These are phyloP conservation scores for Onychomys torridus DNA, from an alignment of 2,797 vertebrate genomes.

Conservation along the genomic window DNA sequence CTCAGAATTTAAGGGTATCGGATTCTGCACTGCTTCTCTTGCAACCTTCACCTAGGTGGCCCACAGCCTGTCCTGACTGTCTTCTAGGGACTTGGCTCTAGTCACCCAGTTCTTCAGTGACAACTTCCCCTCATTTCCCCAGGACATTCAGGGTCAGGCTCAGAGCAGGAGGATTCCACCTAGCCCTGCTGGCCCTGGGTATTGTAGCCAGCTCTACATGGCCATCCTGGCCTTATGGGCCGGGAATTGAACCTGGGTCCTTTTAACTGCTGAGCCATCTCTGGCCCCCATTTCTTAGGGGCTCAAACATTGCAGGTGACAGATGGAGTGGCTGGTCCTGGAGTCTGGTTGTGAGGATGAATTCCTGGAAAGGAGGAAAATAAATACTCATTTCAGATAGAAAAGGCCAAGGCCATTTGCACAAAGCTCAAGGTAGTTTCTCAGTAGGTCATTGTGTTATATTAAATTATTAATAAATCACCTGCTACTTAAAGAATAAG, in stretches of 20 bases:
- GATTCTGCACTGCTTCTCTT: not conserved
- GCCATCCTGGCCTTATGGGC: not conserved
- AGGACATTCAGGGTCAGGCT: not conserved
- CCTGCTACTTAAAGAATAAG: not conserved
- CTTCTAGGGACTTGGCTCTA: not conserved
- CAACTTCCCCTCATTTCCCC: not conserved
- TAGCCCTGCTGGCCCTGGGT: not conserved
- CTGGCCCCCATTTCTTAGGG: not conserved
- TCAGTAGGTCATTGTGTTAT: not conserved
- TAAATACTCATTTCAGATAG: not conserved
- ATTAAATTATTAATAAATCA: slow-evolving; percentile 39
- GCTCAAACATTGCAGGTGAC: not conserved
- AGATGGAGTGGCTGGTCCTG: not conserved
- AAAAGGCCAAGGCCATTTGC: not conserved
- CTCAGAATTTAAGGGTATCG: not conserved
- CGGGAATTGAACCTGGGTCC: not conserved
- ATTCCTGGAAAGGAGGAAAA: not conserved
- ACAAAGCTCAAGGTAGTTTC: slow-evolving; percentile 17
- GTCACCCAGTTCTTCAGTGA: not conserved
- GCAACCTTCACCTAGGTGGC: not conserved
- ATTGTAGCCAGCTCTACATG: too few relatives aligned
- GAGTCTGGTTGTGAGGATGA: not conserved
- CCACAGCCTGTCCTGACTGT: not conserved
- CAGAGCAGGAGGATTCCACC: not conserved
- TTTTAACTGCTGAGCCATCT: not conserved